These are phyloP conservation scores for Porites divaricata DNA, from an alignment of 92 coral and sea anemone genomes.

Conservation along the genomic window DNA sequence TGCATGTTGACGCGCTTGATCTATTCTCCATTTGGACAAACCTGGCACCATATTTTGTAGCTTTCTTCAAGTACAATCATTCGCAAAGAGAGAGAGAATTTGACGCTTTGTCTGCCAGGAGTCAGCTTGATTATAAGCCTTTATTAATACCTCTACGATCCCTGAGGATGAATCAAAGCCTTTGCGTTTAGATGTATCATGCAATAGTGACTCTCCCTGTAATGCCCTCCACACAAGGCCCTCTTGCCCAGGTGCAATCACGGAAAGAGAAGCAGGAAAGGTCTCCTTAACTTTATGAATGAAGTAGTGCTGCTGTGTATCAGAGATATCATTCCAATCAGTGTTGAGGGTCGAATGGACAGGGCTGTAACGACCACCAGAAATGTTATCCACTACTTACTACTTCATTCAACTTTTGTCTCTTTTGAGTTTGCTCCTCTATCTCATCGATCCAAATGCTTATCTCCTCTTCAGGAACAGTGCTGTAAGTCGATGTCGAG, in stretches of 20 bases:
- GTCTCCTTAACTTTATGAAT: slow-evolving; percentile 42
- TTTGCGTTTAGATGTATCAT: slow-evolving; percentile 29
- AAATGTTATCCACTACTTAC: slow-evolving; percentile 6
- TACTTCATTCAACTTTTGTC: slow-evolving; percentile 2
- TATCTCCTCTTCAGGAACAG: slow-evolving; percentile 24
- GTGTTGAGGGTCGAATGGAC: slow-evolving; percentile 32
- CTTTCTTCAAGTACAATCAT: no score
- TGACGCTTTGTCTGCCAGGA: no score
- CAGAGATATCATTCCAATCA: slow-evolving; percentile 59
- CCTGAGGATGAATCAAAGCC: slow-evolving; percentile 45
- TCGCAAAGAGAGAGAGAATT: no score
- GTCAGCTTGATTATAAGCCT: slow-evolving; percentile 41
- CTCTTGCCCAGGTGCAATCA: slow-evolving; percentile 65
- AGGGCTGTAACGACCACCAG: slow-evolving; percentile 31
- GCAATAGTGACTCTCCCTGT: slow-evolving; percentile 38
- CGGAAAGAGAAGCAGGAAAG: slow-evolving; percentile 33
- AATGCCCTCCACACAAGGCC: slow-evolving; percentile 48
- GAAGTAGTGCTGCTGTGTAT: slow-evolving; percentile 52
- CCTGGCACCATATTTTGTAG: no score
- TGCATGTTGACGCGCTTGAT: no score
- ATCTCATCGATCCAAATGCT: slow-evolving; percentile 27
- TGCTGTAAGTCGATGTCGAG: no score
- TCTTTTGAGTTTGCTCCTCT: slow-evolving; percentile 14
- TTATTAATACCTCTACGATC: slow-evolving; percentile 35
- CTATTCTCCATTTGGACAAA: no score